Conservation (phyloP, 2,888 invertebrate genomes). For the Agrotis segetum region DNA sequence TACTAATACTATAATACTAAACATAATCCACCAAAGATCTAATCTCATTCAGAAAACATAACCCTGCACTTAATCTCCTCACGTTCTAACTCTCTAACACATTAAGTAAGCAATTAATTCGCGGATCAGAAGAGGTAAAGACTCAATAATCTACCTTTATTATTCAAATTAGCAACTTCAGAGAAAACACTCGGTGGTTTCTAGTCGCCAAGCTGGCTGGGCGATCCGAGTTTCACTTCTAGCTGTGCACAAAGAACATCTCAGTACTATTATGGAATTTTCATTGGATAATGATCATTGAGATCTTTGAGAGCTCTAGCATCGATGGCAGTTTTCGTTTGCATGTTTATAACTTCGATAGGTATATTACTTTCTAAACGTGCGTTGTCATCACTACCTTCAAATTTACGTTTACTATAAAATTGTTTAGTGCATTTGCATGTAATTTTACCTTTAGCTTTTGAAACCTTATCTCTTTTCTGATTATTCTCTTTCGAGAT, state of each 20-base stretch:
- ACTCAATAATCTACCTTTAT: slow-evolving; percentile 49
- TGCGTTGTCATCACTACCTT: background rate
- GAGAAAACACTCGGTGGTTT: slow-evolving; percentile 54
- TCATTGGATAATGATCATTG: slow-evolving; percentile 37
- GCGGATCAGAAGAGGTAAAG: slow-evolving; percentile 42
- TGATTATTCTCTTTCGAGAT: background rate
- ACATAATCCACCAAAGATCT: background rate
- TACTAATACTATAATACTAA: background rate
- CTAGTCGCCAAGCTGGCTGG: slow-evolving; percentile 55
- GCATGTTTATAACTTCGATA: slow-evolving; percentile 13
- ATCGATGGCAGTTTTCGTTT: slow-evolving; percentile 22
- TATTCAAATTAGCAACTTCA: slow-evolving; percentile 49
- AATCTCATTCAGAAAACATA: background rate
- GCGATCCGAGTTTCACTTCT: slow-evolving; percentile 48
- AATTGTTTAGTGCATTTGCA: background rate
- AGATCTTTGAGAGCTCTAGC: slow-evolving; percentile 1
- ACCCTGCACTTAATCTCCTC: slow-evolving; percentile 1
- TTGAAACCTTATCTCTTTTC: background rate
- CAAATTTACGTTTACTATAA: slow-evolving; percentile 6
- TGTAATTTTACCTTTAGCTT: background rate
- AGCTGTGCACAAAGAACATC: slow-evolving; percentile 17
- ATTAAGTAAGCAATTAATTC: slow-evolving; percentile 43
- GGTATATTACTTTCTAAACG: background rate
- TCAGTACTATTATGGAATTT: slow-evolving; percentile 13
- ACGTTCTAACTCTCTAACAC: slow-evolving; percentile 26